Conservation (phyloP, 2,888 invertebrate genomes). For the Ligdia adustata region DNA sequence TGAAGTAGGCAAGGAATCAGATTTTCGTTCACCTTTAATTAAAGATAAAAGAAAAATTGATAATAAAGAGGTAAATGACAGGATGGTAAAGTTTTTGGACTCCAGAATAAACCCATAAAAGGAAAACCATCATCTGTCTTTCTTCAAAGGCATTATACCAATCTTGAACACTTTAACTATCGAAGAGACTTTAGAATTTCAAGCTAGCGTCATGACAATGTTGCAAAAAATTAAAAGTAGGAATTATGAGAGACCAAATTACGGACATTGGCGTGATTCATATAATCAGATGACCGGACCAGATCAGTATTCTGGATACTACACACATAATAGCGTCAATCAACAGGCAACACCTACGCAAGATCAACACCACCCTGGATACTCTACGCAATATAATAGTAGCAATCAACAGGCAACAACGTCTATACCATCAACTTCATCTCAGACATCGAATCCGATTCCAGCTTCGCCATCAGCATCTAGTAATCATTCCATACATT, state of each 20-base stretch:
- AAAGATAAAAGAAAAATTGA: constrained; percentile 35
- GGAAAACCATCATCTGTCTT: constrained; percentile 30
- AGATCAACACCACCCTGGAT: constrained; percentile 40
- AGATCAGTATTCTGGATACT: constrained; percentile 42
- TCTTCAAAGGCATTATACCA: constrained; percentile 34
- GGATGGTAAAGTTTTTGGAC: constrained; percentile 29
- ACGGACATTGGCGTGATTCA: constrained; percentile 41
- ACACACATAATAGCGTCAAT: constrained; percentile 35
- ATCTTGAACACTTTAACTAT: constrained; percentile 25
- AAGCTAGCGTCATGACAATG: constrained; percentile 36
- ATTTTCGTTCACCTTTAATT: no score
- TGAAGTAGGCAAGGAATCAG: constrained; percentile 36
- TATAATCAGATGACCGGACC: constrained; percentile 40
- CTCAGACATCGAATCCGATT: constrained; percentile 26
- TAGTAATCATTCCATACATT: constrained; percentile 38
- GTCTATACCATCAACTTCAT: constrained; percentile 37
- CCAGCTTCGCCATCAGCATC: constrained; percentile 40
- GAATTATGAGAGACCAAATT: constrained; percentile 43
- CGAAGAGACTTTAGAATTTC: constrained; percentile 35
- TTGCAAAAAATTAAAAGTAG: constrained; percentile 43
- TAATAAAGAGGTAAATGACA: constrained; percentile 31
- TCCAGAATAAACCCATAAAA: constrained; percentile 33
- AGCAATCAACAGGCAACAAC: constrained; percentile 35
- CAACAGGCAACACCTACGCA: constrained; percentile 43
- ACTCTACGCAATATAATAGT: constrained; percentile 37